Evolutionary conservation across 1,140 invertebrate genomes (phyloP), one percentile per base, ranked within the genome.

Genomic region (Hirudo medicinalis): DNA sequence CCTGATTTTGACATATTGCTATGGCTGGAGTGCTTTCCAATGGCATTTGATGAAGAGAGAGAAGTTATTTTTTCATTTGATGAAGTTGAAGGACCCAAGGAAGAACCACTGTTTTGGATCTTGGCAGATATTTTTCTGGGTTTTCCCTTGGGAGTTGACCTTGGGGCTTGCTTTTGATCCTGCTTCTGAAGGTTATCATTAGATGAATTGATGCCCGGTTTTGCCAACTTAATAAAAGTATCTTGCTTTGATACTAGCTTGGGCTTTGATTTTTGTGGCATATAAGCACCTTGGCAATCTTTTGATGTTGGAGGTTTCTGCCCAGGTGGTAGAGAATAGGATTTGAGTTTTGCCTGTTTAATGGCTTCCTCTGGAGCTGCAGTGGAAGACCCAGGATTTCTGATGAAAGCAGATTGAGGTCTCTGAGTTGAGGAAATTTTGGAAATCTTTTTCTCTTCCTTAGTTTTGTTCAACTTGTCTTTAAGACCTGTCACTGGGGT

Each of bases 161-260:
- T 63, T n/a, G 20, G 11, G 11, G 69, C 54, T 69, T 69, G 40
- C 27, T 69, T 69, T 69, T 43, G 22, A 43, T 69, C 22, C 19
- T 70, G 20, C 32, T 68, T 49, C 15, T 49, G 67, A n/a, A 54
- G 27, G 80, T 36, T 79, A 80, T 32, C 55, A 27, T 40, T 71
- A 25, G 72, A 69, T 22, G 57, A 54, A 54, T 74, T 72, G 8
- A 29, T 29, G 27, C 32, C 63, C 73, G 80, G 82, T 71, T 75
- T 75, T 75, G 90, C 88, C 74, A 92, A 90, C 80, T 92, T 92
- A 0, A 89, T 90, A 78, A 93, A 93, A 0, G 91, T 93, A 29
- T 89, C 90, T 79, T 93, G 90, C 54, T 91, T 85, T 69, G 89
- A 75, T 15, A 74, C 74, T 3, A 15, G 57, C 22, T 63, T 63